Evolutionary conservation across 2,888 invertebrate genomes (phyloP), one percentile per base, ranked within the genome.

Genomic region (Drosophila rellima): DNA sequence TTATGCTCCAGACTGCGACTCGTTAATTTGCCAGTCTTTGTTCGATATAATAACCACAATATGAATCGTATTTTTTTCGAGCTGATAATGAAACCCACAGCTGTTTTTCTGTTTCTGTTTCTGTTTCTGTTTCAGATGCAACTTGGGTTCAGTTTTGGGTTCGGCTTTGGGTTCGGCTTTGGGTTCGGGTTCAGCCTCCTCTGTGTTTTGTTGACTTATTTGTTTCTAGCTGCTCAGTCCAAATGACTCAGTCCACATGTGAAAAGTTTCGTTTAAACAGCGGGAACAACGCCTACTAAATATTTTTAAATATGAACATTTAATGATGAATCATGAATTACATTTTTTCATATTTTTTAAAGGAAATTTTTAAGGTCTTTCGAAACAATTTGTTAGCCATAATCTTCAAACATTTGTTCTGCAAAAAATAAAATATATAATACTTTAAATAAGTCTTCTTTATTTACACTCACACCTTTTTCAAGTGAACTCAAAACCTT

Each of bases 281-380:
- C 60, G 40, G 47, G 17, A 51, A 29, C 57, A 48, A 29, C n/a
- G 72, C 72, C 72, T 72, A 48, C 71, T 64, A 35, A 23, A 23
- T 7, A 15, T 8, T 42, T 23, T 13, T 11, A 56, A 48, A 64
- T 56, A 64, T n/a, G n/a, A 10, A 6, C 11, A 4, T 20, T 11
- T n/a, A n/a, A n/a, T n/a, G n/a, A 8, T 59, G 54, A 45, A 7
- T 56, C 47, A 51, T 37, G 31, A 6, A 31, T 11, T 7, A 0
- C 5, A 5, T 50, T 47, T 3, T 48, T 50, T 26, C 4, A n/a
- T 45, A 4, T 45, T 45, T 26, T 29, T 29, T 29, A 2, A n/a
- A n/a, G 5, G 7, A n/a, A n/a, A n/a, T n/a, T n/a, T n/a, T n/a
- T n/a, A n/a, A n/a, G n/a, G n/a, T n/a, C n/a, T n/a, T n/a, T n/a